phyloP scores from a whole-genome alignment of 1,140 invertebrate genomes.

The Zaprionus inermis region DNA sequence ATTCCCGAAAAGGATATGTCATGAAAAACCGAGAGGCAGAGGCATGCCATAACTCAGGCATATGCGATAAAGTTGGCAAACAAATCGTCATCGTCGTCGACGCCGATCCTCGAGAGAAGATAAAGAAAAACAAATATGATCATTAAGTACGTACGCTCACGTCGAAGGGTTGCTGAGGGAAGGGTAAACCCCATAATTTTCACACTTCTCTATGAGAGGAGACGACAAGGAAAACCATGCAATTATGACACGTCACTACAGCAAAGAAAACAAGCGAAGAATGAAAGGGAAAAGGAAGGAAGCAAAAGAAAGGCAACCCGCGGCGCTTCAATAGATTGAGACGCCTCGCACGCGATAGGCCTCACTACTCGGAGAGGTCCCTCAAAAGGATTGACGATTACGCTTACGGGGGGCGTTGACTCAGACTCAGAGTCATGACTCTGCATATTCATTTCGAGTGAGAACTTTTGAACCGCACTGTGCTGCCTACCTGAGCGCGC shows the following conservation, averaged over 20 bases:
- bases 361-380: constrained; percentile 9
- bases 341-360: constrained; percentile 71
- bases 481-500: constrained; percentile 52
- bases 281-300: background rate
- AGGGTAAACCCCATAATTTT: constrained; percentile 73
- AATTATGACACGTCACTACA: constrained; percentile 72
- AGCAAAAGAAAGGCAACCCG: constrained; percentile 17
- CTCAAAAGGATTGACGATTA: constrained; percentile 66
- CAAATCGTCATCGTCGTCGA: constrained; percentile 62
- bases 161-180: constrained; percentile 49
- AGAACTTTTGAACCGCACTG: background rate
- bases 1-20: constrained; percentile 9
- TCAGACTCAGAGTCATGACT: constrained; percentile 69
- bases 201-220: constrained; percentile 58
- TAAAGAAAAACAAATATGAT: constrained; percentile 73
- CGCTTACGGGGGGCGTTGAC: constrained; percentile 63
- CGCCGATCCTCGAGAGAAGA: constrained; percentile 62
- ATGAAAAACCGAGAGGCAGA: constrained; percentile 53
- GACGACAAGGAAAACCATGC: constrained; percentile 54
- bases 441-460: constrained; percentile 51
- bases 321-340: constrained; percentile 47
- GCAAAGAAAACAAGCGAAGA: background rate
- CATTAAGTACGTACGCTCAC: constrained; percentile 47
- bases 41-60: constrained; percentile 66
- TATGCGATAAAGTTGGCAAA: constrained; percentile 73